These are phyloP conservation scores for Lepidurus apus DNA, from an alignment of 1,140 invertebrate genomes.

Conservation along the genomic window DNA sequence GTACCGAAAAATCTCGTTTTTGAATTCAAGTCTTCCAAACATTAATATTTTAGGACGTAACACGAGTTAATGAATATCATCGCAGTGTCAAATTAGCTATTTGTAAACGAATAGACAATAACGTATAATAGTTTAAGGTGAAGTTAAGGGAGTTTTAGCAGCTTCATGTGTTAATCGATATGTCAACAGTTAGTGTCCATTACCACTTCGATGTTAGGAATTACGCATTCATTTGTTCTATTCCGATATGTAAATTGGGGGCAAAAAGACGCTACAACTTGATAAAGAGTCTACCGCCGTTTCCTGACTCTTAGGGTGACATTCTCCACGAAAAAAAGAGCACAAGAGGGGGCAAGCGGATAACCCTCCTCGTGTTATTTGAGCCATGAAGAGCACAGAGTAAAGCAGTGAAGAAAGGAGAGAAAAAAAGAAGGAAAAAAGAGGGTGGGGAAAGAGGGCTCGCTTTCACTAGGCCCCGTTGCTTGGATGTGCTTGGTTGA, in stretches of 20 bases:
- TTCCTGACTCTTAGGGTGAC: not conserved
- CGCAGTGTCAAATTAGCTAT: too few relatives aligned
- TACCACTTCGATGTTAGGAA: not conserved
- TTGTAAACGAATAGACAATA: too few relatives aligned
- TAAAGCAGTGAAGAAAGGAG: slow-evolving; percentile 6
- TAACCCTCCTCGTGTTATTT: slow-evolving; percentile 19
- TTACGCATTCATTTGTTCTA: not conserved
- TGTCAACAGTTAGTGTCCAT: too few relatives aligned
- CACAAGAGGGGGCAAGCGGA: not conserved
- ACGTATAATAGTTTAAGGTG: too few relatives aligned
- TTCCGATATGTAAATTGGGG: not conserved
- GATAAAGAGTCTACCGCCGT: not conserved
- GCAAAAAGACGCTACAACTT: not conserved
- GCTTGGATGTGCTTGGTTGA: slow-evolving; percentile 8
- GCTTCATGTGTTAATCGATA: too few relatives aligned
- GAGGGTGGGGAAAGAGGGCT: not conserved
- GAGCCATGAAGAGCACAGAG: slow-evolving; percentile 3
- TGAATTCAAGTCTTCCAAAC: too few relatives aligned
- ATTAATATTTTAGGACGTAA: too few relatives aligned
- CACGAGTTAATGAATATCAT: too few relatives aligned
- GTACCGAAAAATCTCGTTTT: too few relatives aligned
- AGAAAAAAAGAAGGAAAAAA: not conserved
- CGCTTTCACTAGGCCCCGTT: slow-evolving; percentile 6
- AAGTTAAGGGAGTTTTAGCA: too few relatives aligned
- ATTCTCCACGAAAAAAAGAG: not conserved